Conservation (phyloP, 1,140 invertebrate species). For the Popillia japonica region DNA sequence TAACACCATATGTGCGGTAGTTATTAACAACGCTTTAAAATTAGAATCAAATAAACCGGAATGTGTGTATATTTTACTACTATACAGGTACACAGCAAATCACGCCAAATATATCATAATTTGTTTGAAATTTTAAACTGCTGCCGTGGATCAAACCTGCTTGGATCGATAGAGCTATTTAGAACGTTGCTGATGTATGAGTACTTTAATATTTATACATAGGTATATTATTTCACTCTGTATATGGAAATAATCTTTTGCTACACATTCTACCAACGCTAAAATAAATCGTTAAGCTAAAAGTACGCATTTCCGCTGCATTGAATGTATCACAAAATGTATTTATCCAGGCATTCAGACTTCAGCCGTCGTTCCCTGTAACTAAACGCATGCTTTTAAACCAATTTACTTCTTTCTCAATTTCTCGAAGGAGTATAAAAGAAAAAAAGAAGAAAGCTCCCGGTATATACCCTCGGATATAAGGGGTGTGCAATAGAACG, state of each 20-base stretch:
- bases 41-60: not conserved
- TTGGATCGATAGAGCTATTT: too few relatives aligned
- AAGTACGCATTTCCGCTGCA: slow-evolving; percentile 21
- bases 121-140: too few relatives aligned
- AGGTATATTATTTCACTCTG: too few relatives aligned
- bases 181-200: too few relatives aligned
- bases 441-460: not conserved
- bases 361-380: not conserved
- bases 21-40: not conserved
- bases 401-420: slow-evolving; percentile 23
- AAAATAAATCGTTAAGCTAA: not conserved
- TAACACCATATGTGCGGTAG: not conserved
- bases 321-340: slow-evolving; percentile 23
- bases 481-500: slow-evolving; percentile 34
- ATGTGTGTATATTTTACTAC: too few relatives aligned
- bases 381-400: slow-evolving; percentile 27
- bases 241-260: too few relatives aligned
- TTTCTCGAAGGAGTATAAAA: slow-evolving; percentile 23
- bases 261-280: too few relatives aligned
- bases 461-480: slow-evolving; percentile 3
- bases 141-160: too few relatives aligned
- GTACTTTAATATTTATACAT: too few relatives aligned
- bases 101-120: too few relatives aligned
- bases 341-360: not conserved
- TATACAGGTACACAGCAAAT: too few relatives aligned